Conservation (phyloP, 2,113 vertebrate genomes). For the Phrynosoma blainvillii region DNA sequence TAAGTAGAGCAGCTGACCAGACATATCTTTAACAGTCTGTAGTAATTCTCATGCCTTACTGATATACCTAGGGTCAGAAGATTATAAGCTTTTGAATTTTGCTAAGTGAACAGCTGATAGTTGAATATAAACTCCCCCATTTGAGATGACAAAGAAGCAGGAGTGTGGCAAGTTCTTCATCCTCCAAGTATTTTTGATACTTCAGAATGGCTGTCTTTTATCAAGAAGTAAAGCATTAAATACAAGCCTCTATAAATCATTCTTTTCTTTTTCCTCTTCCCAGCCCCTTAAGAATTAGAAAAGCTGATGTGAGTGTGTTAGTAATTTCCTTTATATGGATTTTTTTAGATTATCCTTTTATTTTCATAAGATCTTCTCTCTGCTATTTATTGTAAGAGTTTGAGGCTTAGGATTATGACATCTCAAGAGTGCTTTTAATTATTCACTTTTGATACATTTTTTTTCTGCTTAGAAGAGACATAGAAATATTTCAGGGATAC, state of each 20-base stretch:
- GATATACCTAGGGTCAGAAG: slow-evolving; percentile 19
- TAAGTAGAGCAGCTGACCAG: slow-evolving; percentile 33
- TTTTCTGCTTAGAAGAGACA: slow-evolving; percentile 35
- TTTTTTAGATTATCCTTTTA: neutral
- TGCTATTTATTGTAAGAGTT: slow-evolving; percentile 10
- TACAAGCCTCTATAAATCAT: neutral
- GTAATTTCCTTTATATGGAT: neutral
- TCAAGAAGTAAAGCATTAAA: neutral
- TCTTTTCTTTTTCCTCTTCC: neutral
- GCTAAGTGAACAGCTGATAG: slow-evolving; percentile 39
- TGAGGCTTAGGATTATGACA: slow-evolving; percentile 32
- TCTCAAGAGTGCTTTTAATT: neutral
- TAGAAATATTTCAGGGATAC: slow-evolving; percentile 57
- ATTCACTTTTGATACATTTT: neutral
- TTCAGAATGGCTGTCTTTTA: neutral
- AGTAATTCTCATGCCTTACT: slow-evolving; percentile 39
- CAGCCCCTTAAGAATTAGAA: neutral
- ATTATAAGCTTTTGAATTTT: neutral
- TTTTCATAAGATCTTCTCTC: neutral
- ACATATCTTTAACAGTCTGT: slow-evolving; percentile 33
- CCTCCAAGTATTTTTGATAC: neutral
- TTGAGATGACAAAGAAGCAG: slow-evolving; percentile 37
- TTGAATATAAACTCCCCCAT: slow-evolving; percentile 39
- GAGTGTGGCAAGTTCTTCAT: neutral
- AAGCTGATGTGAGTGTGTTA: neutral